Base-by-base conservation (phyloP, 1,140 invertebrate genomes). In the Vanessa atalanta region DNA sequence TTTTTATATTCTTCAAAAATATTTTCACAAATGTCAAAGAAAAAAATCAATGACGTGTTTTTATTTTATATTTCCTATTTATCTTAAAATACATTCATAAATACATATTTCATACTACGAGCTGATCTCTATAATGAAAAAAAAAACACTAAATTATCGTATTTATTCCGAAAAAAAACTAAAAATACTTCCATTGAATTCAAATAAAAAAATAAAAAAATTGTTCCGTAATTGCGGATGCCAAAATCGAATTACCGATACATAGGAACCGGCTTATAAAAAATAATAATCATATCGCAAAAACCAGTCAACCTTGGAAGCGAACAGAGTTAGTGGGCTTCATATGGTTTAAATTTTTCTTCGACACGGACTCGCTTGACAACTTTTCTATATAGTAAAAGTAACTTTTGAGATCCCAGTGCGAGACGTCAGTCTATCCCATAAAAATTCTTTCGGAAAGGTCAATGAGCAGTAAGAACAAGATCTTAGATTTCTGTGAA, bases 291-390 rank as follows among this genome's bases (percentile, higher is more conserved):
- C 72, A 70, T 66, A 48, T 68, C 75, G 73, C 73, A 82, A 82
- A 80, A 83, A 83, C 75, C 75, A 68, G 78, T 68, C 75, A 82
- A 75, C 80, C 82, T 82, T 83, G 79, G 66, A 53, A 47, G 55
- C 57, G 71, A 50, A 47, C 67, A 57, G 31, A 20, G 16, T 57
- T 73, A 53, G 55, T 63, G 69, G 63, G 73, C 70, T 73, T 79
- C 70, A 70, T 63, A 63, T 61, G 20, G 65, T 65, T 60, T 37
- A 15, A 61, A 61, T 61, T 31, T 61, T 60, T 60, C 57, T 37
- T 37, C 57, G 20, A 31, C 4, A 15, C 8, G 8, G 8, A 61
- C 57, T 13, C 14, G 57, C 26, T 61, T 61, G 57, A 37, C 26
- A 31, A 61, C 57, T 61, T 61, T 61, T 61, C 57, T 61, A 61